Conservation (phyloP, 2,888 invertebrate genomes). For the Scaptomyza flava region DNA sequence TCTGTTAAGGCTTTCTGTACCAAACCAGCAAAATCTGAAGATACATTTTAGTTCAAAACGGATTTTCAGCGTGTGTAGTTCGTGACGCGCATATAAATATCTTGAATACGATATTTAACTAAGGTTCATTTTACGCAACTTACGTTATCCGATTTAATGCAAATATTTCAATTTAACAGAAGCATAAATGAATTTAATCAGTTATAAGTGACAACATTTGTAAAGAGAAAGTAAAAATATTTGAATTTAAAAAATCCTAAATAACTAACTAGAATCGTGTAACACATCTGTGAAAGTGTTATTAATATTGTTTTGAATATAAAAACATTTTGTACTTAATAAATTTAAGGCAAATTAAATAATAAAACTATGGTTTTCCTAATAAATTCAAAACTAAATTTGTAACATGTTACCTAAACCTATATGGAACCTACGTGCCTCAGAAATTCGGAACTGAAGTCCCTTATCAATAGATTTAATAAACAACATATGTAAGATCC, state of each 20-base stretch:
- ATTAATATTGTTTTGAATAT: background rate
- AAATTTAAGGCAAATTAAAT: background rate
- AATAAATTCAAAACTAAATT: background rate
- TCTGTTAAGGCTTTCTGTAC: constrained; percentile 3
- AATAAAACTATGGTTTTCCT: background rate
- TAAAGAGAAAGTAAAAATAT: background rate
- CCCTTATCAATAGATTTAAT: background rate
- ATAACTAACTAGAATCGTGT: background rate
- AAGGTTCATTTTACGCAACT: background rate
- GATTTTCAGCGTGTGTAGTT: constrained; percentile 20
- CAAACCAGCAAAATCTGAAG: background rate
- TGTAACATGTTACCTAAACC: background rate
- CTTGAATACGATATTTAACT: background rate
- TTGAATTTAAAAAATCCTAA: background rate
- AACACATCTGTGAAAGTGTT: background rate
- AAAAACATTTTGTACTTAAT: background rate
- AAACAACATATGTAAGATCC: background rate
- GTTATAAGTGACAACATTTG: no score
- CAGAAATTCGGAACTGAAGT: background rate
- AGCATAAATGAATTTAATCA: background rate
- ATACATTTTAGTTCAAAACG: constrained; percentile 39
- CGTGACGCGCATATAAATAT: constrained; percentile 9
- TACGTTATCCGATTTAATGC: no score
- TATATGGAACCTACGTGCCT: background rate
- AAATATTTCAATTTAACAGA: background rate